Conservation (phyloP, 2,888 invertebrate genomes). For the Caradrina clavipalpis region DNA sequence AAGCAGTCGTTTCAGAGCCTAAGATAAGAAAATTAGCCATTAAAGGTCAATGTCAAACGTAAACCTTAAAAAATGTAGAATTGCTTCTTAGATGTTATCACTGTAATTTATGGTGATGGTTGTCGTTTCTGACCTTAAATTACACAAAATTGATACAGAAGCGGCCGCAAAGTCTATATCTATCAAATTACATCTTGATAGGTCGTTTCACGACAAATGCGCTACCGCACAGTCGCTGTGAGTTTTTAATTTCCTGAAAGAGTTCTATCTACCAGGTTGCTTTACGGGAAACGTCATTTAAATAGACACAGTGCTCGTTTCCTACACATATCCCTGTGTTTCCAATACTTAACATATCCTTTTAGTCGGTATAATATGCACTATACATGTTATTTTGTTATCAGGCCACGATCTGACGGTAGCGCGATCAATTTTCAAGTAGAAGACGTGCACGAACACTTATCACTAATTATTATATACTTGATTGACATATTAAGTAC, state of each 20-base stretch:
- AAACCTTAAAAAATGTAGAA: conserved; percentile 41
- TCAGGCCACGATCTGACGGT: conserved; percentile 14
- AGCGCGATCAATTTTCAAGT: conserved; percentile 18
- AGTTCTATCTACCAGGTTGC: conserved; percentile 13
- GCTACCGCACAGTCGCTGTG: conserved; percentile 9
- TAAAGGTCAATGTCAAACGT: conserved; percentile 42
- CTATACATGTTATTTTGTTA: conserved; percentile 2
- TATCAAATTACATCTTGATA: conserved; percentile 45
- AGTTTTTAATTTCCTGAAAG: conserved; percentile 42
- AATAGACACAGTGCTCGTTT: conserved; percentile 30
- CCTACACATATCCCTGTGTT: conserved; percentile 7
- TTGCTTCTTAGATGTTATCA: conserved; percentile 51
- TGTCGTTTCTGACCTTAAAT: conserved; percentile 50
- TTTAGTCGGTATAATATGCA: not conserved
- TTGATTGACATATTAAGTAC: conserved; percentile 28
- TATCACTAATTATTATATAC: conserved; percentile 29
- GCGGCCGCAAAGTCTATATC: conserved; percentile 22
- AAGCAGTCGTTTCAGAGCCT: conserved; percentile 24
- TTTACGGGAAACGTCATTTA: conserved; percentile 17
- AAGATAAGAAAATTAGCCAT: conserved; percentile 45
- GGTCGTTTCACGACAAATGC: conserved; percentile 24
- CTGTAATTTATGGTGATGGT: conserved; percentile 53
- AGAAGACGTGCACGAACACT: conserved; percentile 29
- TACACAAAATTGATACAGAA: conserved; percentile 49
- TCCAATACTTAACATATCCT: conserved; percentile 15